Conservation (phyloP, 2,888 invertebrate genomes). For the Pollenia amentaria region DNA sequence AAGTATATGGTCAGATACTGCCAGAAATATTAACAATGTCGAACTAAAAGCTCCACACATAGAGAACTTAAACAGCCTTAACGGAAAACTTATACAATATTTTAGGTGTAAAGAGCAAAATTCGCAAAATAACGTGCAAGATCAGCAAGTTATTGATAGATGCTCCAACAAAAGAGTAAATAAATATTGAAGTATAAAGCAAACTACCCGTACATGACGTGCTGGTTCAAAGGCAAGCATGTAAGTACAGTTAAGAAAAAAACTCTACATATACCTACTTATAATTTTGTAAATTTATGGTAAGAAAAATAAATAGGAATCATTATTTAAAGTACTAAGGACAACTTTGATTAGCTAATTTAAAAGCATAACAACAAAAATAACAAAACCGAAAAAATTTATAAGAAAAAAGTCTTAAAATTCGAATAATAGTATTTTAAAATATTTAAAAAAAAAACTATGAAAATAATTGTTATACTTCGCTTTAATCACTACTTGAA, state of each 20-base stretch:
- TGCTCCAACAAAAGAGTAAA: slow-evolving; percentile 40
- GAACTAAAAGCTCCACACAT: neutral
- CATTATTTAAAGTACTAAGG: neutral
- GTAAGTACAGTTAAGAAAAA: neutral
- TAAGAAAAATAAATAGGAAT: neutral
- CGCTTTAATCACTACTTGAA: no score
- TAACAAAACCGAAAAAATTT: no score
- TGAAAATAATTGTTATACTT: no score
- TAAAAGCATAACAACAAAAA: no score
- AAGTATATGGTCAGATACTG: neutral
- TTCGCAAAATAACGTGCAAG: slow-evolving; percentile 52
- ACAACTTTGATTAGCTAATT: no score
- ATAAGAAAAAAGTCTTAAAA: no score
- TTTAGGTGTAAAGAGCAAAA: slow-evolving; percentile 36
- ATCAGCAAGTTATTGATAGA: slow-evolving; percentile 62
- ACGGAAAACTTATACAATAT: slow-evolving; percentile 21
- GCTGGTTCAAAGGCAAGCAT: slow-evolving; percentile 21
- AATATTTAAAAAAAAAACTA: no score
- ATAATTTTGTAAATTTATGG: neutral
- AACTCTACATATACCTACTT: neutral
- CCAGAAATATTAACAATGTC: neutral
- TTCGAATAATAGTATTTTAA: no score
- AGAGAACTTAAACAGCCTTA: slow-evolving; percentile 30
- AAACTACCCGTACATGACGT: neutral
- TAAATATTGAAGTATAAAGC: neutral